These are phyloP conservation scores for Gonioctena quinquepunctata DNA, from an alignment of 1,140 invertebrate species.

Conservation along the genomic window DNA sequence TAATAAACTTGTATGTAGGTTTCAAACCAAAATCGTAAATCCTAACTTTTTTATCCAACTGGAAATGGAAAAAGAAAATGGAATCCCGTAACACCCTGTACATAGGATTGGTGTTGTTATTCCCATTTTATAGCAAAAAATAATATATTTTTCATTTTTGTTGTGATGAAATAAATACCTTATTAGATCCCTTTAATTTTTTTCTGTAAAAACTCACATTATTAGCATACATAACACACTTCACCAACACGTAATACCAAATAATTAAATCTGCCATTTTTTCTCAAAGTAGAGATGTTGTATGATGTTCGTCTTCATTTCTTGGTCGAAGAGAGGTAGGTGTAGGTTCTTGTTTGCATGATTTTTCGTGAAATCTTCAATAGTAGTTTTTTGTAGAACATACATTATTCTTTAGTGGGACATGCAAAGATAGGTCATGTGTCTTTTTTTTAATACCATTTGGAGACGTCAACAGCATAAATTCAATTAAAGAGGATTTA, in stretches of 20 bases:
- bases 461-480: no score
- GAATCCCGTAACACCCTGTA: not conserved
- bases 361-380: not conserved
- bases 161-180: not conserved
- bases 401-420: no score
- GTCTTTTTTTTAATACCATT: no score
- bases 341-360: not conserved
- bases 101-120: not conserved
- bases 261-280: no score
- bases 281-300: no score
- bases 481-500: no score
- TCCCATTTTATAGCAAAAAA: not conserved
- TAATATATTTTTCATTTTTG: not conserved
- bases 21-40: no score
- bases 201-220: not conserved
- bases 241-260: not conserved
- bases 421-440: no score
- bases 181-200: not conserved
- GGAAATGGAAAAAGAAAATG: not conserved
- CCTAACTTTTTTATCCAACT: not conserved
- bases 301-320: not conserved
- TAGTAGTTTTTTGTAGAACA: no score
- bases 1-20: no score
- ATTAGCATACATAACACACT: not conserved
- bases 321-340: not conserved